These are phyloP conservation scores for Lymantria monacha DNA, from an alignment of 2,888 invertebrate species.

Conservation along the genomic window DNA sequence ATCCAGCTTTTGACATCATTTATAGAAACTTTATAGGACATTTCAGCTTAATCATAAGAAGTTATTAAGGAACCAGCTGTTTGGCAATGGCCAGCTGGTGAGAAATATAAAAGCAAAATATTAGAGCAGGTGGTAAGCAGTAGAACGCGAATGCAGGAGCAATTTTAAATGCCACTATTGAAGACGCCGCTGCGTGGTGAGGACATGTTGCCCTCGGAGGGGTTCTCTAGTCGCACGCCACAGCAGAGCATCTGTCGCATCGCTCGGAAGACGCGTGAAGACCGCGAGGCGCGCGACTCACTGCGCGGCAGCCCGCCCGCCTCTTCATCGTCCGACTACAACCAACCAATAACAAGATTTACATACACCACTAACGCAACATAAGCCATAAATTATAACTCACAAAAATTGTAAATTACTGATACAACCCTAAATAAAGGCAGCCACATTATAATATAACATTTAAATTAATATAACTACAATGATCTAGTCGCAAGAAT, in stretches of 20 bases:
- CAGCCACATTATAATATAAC: no score
- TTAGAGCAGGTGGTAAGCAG: conserved; percentile 20
- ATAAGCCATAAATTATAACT: background rate
- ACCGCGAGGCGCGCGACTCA: conserved; percentile 60
- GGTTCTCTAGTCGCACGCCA: conserved; percentile 56
- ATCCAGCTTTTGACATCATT: conserved; percentile 1
- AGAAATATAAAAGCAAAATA: conserved; percentile 31
- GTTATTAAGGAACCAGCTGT: conserved; percentile 14
- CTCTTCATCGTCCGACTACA: conserved; percentile 70
- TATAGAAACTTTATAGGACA: conserved; percentile 15
- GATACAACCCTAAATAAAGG: no score
- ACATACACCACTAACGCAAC: background rate
- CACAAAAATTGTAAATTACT: no score
- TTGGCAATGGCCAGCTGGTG: conserved; percentile 53
- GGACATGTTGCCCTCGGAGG: conserved; percentile 62
- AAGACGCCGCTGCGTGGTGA: conserved; percentile 33
- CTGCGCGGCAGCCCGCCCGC: conserved; percentile 75
- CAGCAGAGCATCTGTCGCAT: conserved; percentile 71
- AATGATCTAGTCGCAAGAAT: no score
- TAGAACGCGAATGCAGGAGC: conserved; percentile 14
- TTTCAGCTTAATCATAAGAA: conserved; percentile 29
- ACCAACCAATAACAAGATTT: conserved; percentile 42
- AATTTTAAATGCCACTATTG: conserved; percentile 51
- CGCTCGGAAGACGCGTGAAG: conserved; percentile 61
- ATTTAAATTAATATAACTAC: no score